phyloP scores from a whole-genome alignment of 2,888 invertebrate genomes.

The Desoria tigrina region DNA sequence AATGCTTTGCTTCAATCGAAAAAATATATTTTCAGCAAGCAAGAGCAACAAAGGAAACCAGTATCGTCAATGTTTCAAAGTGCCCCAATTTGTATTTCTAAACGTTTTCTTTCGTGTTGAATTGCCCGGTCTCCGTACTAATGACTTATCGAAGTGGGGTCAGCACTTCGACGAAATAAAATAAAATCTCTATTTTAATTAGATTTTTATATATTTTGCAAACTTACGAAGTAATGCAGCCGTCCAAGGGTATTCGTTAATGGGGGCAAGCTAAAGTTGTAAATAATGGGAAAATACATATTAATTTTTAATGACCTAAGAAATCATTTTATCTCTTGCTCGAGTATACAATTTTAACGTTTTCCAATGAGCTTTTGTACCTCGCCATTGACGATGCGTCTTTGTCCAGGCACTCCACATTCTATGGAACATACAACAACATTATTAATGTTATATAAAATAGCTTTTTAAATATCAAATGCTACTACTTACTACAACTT shows the following conservation, averaged over 20 bases:
- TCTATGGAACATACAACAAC: constrained; percentile 17
- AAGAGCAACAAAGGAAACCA: not conserved
- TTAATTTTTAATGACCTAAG: no score
- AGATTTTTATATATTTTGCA: no score
- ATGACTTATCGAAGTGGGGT: no score
- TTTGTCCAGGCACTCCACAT: constrained; percentile 33
- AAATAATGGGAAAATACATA: not conserved
- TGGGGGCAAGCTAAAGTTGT: constrained; percentile 35
- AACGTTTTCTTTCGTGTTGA: no score
- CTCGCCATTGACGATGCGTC: constrained; percentile 40
- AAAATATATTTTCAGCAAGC: not conserved
- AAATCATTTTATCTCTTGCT: no score
- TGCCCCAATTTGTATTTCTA: no score
- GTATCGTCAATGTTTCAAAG: not conserved
- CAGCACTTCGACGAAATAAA: no score
- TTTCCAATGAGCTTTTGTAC: constrained; percentile 8
- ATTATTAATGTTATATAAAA: not conserved
- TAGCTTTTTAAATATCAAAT: not conserved
- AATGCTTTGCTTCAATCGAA: no score
- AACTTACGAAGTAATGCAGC: constrained; percentile 30
- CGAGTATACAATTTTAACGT: not conserved
- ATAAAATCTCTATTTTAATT: no score
- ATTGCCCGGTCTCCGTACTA: no score
- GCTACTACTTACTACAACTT: constrained; percentile 31
- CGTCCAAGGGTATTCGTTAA: constrained; percentile 51